phyloP scores from a whole-genome alignment of 2,113 vertebrate genomes.

The Solea senegalensis region DNA sequence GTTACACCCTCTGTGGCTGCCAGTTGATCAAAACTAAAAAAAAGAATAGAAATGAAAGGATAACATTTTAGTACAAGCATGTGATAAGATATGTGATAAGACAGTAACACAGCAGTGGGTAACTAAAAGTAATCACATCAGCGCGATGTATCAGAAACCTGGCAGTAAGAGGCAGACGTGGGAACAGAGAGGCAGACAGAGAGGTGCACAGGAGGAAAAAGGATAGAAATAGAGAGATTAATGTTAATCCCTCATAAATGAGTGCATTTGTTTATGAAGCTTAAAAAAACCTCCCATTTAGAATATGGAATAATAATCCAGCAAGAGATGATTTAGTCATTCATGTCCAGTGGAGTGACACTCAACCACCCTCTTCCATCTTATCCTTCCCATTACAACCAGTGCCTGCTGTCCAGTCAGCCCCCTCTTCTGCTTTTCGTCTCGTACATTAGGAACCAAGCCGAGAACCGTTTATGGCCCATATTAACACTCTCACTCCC shows the following conservation, averaged over 20 bases:
- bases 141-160: constrained; percentile 13
- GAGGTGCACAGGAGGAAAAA: constrained; percentile 43
- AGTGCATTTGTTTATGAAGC: constrained; percentile 86
- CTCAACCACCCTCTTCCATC: constrained; percentile 43
- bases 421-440: constrained; percentile 5
- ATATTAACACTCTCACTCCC: constrained; percentile 76
- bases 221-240: constrained; percentile 83
- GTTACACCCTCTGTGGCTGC: constrained; percentile 15
- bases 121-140: constrained; percentile 27
- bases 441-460: constrained; percentile 50
- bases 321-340: constrained; percentile 80
- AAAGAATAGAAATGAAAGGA: background rate
- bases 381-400: constrained; percentile 69
- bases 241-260: constrained; percentile 82
- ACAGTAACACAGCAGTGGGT: background rate
- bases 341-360: constrained; percentile 59
- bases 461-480: constrained; percentile 54
- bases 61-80: constrained; percentile 4
- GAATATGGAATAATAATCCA: constrained; percentile 86
- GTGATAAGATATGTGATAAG: constrained; percentile 8
- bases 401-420: constrained; percentile 26
- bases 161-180: constrained; percentile 23
- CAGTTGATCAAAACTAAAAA: constrained; percentile 28
- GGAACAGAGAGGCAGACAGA: constrained; percentile 17
- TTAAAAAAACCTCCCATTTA: constrained; percentile 83